A percentile compares a stretch with the other conserved stretches of the same genome.
Conservation (phyloP, 2,113 vertebrate genomes). For the Dicentrarchus labrax region DNA sequence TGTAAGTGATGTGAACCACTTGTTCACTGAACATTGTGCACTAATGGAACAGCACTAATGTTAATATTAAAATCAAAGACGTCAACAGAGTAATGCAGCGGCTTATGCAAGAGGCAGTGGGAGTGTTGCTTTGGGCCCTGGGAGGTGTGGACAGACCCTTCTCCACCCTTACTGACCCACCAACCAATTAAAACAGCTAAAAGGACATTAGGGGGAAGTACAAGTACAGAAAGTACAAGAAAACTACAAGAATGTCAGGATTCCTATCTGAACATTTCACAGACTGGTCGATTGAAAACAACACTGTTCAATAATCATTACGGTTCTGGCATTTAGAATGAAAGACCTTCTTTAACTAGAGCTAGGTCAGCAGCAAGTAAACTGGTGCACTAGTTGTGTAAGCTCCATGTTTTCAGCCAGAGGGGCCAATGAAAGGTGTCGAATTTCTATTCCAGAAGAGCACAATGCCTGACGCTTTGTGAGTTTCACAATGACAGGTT, state of each 20-base stretch:
- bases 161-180: neutral
- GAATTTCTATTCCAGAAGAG: slow-evolving; percentile 59
- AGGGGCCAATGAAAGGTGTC: slow-evolving; percentile 53
- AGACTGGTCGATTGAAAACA: neutral
- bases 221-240: neutral
- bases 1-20: no score
- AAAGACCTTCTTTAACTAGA: neutral
- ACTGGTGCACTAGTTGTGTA: slow-evolving; percentile 20
- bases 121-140: neutral
- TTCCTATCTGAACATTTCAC: neutral
- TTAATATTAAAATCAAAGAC: neutral
- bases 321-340: neutral
- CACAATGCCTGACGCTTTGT: slow-evolving; percentile 41
- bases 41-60: neutral
- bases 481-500: slow-evolving; percentile 28
- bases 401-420: slow-evolving; percentile 32
- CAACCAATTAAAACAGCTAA: neutral
- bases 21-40: neutral
- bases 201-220: neutral
- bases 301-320: neutral
- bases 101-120: neutral
- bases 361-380: slow-evolving; percentile 2
- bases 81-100: neutral
- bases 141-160: neutral
- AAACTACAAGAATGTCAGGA: neutral